phyloP scores from a whole-genome alignment of 2,888 invertebrate genomes.

The Volucella zonaria region DNA sequence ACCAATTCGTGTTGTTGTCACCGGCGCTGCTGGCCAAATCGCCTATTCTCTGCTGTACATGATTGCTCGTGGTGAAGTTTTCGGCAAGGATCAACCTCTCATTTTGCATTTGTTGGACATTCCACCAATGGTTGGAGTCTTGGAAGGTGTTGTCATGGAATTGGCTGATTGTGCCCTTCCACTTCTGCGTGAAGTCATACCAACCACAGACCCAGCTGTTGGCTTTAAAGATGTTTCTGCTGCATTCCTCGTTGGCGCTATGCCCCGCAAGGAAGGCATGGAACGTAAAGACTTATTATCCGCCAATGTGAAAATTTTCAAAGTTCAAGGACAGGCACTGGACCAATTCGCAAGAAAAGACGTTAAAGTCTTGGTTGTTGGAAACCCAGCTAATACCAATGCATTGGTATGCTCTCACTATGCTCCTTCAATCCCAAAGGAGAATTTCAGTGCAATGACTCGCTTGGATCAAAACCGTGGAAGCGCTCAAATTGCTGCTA shows the following conservation, averaged over 20 bases:
- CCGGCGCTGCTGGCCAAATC: constrained; percentile 99
- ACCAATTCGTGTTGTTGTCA: constrained; percentile 96
- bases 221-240: constrained; percentile 98
- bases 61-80: constrained; percentile 97
- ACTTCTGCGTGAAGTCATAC: constrained; percentile 90
- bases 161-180: constrained; percentile 97
- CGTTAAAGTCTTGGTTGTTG: constrained; percentile 97
- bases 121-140: constrained; percentile 96
- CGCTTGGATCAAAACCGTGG: constrained; percentile 99
- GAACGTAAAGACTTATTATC: constrained; percentile 98
- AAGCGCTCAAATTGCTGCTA: constrained; percentile 92
- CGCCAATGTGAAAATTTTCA: constrained; percentile 99
- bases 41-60: constrained; percentile 98
- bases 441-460: constrained; percentile 99
- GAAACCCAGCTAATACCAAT: constrained; percentile 99
- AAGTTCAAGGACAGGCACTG: constrained; percentile 96
- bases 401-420: constrained; percentile 97
- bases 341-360: constrained; percentile 95
- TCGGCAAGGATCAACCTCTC: constrained; percentile 93
- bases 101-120: constrained; percentile 96
- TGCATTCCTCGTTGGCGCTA: constrained; percentile 98
- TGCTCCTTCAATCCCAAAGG: constrained; percentile 96
- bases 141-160: constrained; percentile 99
- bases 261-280: constrained; percentile 99
- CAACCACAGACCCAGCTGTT: constrained; percentile 93